These are phyloP conservation scores for Lepidochrysops patricia DNA, from an alignment of 2,888 invertebrate genomes.

Conservation along the genomic window DNA sequence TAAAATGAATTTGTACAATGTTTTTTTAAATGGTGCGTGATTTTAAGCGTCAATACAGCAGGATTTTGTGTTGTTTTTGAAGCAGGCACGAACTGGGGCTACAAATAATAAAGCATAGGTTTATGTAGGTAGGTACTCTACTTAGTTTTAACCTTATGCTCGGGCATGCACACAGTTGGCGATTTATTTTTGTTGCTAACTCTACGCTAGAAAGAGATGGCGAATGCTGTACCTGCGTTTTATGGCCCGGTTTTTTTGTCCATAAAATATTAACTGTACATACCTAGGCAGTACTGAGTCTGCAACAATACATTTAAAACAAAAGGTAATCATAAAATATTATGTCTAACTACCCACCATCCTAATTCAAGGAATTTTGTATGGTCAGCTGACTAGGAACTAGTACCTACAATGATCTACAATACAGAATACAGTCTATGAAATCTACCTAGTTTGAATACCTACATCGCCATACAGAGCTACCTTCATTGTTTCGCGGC, in stretches of 20 bases:
- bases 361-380: background rate
- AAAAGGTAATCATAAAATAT: background rate
- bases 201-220: conserved; percentile 30
- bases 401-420: too few relatives aligned
- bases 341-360: background rate
- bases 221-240: conserved; percentile 15
- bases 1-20: conserved; percentile 41
- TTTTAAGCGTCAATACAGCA: conserved; percentile 44
- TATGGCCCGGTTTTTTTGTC: conserved; percentile 19
- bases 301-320: conserved; percentile 6
- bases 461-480: too few relatives aligned
- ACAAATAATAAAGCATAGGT: background rate
- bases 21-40: conserved; percentile 50
- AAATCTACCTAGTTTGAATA: too few relatives aligned
- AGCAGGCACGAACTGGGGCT: conserved; percentile 46
- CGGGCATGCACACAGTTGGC: background rate
- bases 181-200: conserved; percentile 29
- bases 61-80: conserved; percentile 53
- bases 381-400: too few relatives aligned
- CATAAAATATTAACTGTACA: conserved; percentile 15
- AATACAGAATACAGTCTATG: too few relatives aligned
- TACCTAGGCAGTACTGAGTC: conserved; percentile 12
- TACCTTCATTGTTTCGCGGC: too few relatives aligned
- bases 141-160: background rate
- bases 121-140: too few relatives aligned